These are phyloP conservation scores for Alfaro cultratus DNA, from an alignment of 2,797 vertebrate species.

Conservation along the genomic window DNA sequence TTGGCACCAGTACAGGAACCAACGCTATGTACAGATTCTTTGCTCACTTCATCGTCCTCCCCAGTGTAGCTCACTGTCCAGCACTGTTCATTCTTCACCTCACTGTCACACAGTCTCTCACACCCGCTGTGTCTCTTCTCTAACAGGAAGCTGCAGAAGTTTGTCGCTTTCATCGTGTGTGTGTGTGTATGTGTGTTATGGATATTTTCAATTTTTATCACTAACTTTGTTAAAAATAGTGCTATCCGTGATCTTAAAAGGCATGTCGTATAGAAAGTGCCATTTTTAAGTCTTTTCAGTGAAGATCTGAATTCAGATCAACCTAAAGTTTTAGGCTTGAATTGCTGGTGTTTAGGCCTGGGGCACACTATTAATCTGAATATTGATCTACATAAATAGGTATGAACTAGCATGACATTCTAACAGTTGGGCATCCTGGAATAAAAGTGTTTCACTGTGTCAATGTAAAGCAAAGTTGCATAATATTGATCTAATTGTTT, in stretches of 20 bases:
- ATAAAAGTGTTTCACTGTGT: neutral
- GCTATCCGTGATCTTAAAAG: neutral
- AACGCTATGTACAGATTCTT: conserved; percentile 12
- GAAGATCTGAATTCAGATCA: neutral
- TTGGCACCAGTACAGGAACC: conserved; percentile 49
- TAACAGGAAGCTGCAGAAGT: conserved; percentile 55
- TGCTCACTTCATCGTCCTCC: conserved; percentile 21
- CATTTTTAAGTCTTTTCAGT: neutral
- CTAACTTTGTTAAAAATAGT: neutral
- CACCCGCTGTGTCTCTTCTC: conserved; percentile 24
- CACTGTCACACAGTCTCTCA: conserved; percentile 9
- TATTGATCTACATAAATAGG: neutral
- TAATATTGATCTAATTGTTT: neutral
- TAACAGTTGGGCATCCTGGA: neutral
- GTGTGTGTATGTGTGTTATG: neutral
- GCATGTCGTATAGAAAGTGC: neutral
- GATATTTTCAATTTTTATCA: neutral
- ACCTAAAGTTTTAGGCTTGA: neutral
- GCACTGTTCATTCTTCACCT: conserved; percentile 25
- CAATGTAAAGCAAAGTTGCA: neutral
- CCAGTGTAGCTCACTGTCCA: conserved; percentile 12
- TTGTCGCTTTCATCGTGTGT: conserved; percentile 51
- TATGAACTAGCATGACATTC: neutral
- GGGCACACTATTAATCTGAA: neutral
- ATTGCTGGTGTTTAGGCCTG: neutral